Percentiles rank a stretch among this genome's conserved stretches.
Evolutionary conservation across 2,888 invertebrate species (phyloP).

Genomic region (Andrena chrysosceles): DNA sequence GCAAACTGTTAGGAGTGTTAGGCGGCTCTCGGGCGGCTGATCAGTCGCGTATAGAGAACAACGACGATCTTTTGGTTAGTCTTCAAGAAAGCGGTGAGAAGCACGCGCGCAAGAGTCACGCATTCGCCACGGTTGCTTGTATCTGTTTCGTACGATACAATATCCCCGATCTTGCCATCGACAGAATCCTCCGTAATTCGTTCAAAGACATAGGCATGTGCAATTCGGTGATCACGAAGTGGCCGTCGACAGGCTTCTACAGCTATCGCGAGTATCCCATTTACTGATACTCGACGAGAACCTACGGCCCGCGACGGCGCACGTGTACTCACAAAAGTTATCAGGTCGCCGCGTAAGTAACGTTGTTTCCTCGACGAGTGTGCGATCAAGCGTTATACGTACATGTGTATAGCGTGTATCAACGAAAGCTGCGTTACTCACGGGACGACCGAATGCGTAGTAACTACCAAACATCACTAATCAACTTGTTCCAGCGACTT

Average conservation of each 20-base stretch:
- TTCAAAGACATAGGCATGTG: conserved; percentile 46
- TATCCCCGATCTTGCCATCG: conserved; percentile 56
- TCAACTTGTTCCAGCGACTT: conserved; percentile 72
- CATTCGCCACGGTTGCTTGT: conserved; percentile 71
- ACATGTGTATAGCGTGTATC: background rate
- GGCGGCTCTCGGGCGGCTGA: conserved; percentile 15
- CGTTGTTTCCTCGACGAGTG: background rate
- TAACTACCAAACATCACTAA: conserved; percentile 77
- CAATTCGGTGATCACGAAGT: conserved; percentile 41
- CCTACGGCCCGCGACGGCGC: conserved; percentile 52
- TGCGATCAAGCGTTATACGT: background rate
- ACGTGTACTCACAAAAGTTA: conserved; percentile 67
- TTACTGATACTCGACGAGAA: background rate
- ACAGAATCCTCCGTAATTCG: conserved; percentile 39
- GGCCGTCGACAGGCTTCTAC: conserved; percentile 43
- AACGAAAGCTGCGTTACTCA: conserved; percentile 2
- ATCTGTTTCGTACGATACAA: conserved; percentile 78
- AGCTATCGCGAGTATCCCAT: conserved; percentile 3
- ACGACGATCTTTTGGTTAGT: conserved; percentile 69
- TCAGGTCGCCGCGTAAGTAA: conserved; percentile 9
- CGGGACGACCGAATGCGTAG: conserved; percentile 45
- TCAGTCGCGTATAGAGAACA: conserved; percentile 29
- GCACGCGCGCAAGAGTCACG: conserved; percentile 75
- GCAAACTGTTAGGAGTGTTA: conserved; percentile 38
- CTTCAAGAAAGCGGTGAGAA: conserved; percentile 78